Percentiles rank a stretch among this genome's conserved stretches.
Evolutionary conservation across 1,140 invertebrate genomes (phyloP).

Genomic region (Zaprionus kolodkinae): DNA sequence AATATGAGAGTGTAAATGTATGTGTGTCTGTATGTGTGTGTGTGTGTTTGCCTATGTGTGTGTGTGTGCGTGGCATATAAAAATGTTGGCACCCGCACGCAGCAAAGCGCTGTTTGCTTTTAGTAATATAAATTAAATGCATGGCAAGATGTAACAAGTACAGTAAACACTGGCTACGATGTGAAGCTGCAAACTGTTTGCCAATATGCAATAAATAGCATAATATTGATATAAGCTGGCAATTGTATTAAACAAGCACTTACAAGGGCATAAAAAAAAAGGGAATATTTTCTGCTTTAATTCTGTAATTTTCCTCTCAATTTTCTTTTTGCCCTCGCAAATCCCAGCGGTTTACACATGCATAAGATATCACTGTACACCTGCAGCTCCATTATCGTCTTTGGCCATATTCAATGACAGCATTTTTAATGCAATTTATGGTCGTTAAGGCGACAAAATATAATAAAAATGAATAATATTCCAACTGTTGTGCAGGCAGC

Average conservation of each 20-base stretch:
- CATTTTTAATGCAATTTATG: conserved; percentile 83
- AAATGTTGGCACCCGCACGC: conserved; percentile 21
- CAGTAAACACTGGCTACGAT: conserved; percentile 13
- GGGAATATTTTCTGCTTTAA: not conserved
- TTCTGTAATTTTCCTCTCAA: no score
- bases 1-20: not conserved
- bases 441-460: conserved; percentile 82
- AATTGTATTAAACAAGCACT: not conserved
- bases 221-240: not conserved
- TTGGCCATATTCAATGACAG: conserved; percentile 71
- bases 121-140: conserved; percentile 35
- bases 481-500: conserved; percentile 56
- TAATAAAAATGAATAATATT: conserved; percentile 83
- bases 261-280: not conserved
- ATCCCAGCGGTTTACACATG: not conserved
- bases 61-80: conserved; percentile 13
- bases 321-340: not conserved
- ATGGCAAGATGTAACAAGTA: conserved; percentile 18
- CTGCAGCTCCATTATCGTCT: conserved; percentile 55
- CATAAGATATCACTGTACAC: conserved; percentile 37
- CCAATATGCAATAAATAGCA: not conserved
- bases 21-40: not conserved
- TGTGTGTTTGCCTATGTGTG: not conserved
- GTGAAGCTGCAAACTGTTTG: not conserved
- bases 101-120: conserved; percentile 22